phyloP scores from a whole-genome alignment of 1,140 invertebrate genomes.

The Ceratina australensis region DNA sequence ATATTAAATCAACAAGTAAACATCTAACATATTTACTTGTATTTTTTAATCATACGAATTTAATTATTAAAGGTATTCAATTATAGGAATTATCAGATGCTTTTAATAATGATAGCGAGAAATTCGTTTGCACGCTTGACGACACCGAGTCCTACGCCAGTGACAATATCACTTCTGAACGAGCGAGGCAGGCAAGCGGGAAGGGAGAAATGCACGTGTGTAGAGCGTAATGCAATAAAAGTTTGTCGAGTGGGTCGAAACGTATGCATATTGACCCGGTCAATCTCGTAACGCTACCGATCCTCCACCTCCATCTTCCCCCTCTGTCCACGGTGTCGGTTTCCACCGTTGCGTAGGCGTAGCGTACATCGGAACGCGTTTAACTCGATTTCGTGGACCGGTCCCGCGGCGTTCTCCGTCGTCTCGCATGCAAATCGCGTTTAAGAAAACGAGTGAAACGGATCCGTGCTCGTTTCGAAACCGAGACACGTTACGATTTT shows the following conservation, averaged over 20 bases:
- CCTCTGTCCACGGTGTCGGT: background rate
- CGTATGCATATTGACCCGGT: constrained; percentile 75
- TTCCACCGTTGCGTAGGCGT: constrained; percentile 58
- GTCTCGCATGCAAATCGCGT: constrained; percentile 16
- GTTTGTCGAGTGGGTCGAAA: constrained; percentile 73
- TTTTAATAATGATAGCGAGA: too few species aligned
- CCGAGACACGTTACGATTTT: background rate
- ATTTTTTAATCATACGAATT: too few species aligned
- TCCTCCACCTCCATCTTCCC: constrained; percentile 48
- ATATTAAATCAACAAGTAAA: background rate
- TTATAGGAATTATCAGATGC: too few species aligned
- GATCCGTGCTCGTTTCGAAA: constrained; percentile 1
- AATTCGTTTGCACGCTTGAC: too few species aligned
- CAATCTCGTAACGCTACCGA: constrained; percentile 70
- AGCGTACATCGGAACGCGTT: constrained; percentile 54
- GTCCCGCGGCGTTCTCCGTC: constrained; percentile 8
- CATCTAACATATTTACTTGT: too few species aligned
- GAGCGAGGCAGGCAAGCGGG: constrained; percentile 51
- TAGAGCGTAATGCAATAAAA: constrained; percentile 73
- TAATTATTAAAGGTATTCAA: too few species aligned
- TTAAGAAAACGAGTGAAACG: background rate
- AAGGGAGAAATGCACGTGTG: constrained; percentile 57
- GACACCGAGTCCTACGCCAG: constrained; percentile 62
- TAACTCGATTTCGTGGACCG: constrained; percentile 51
- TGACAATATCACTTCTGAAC: constrained; percentile 51